A percentile compares a stretch with the other conserved stretches of the same genome.
phyloP scores from a whole-genome alignment of 2,888 invertebrate genomes.

The Branchipolynoe longqiensis region DNA sequence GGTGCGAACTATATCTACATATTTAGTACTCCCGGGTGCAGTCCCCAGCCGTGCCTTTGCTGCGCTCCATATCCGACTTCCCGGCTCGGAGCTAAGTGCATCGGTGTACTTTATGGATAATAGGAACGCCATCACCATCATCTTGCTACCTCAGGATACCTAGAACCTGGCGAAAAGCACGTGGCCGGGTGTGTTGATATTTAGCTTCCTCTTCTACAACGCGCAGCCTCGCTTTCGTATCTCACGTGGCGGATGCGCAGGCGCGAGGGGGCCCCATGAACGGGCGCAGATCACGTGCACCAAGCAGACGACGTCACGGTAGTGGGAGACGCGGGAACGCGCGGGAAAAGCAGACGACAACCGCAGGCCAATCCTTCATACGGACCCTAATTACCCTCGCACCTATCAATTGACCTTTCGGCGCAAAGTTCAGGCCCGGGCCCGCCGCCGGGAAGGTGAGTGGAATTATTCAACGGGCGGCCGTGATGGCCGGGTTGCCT shows the following conservation, averaged over 20 bases:
- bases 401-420: slow-evolving; percentile 27
- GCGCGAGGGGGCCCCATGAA: not conserved
- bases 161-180: not conserved
- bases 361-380: not conserved
- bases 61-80: no score
- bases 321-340: not conserved
- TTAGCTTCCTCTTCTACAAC: not conserved
- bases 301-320: slow-evolving; percentile 9
- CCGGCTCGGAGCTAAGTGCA: no score
- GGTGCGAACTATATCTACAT: no score
- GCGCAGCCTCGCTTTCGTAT: not conserved
- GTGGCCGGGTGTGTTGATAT: not conserved
- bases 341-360: no score
- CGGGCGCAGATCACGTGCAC: not conserved
- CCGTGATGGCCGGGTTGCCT: not conserved
- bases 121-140: no score
- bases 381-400: not conserved
- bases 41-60: no score
- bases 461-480: slow-evolving; percentile 15
- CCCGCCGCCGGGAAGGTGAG: slow-evolving; percentile 6
- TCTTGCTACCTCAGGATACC: no score
- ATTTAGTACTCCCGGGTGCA: no score
- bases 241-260: not conserved
- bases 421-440: slow-evolving; percentile 5
- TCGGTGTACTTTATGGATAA: no score